These are phyloP conservation scores for Nephrotoma guestfalica DNA, from an alignment of 2,888 invertebrate genomes.

Conservation along the genomic window DNA sequence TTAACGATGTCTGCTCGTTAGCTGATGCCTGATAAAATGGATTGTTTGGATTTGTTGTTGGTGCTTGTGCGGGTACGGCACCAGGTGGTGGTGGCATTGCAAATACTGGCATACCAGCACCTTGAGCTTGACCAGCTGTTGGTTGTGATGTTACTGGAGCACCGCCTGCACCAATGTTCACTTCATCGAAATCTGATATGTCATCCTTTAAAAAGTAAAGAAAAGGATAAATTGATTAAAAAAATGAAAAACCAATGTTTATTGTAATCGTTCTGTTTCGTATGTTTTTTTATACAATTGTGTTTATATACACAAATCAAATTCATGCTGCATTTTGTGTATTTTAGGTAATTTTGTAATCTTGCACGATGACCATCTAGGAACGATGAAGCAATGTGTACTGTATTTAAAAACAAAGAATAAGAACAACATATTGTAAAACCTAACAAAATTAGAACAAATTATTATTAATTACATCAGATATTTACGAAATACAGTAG, in stretches of 20 bases:
- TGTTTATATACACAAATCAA: background rate
- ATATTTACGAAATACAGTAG: no score
- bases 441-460: no score
- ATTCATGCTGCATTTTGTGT: background rate
- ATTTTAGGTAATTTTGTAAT: background rate
- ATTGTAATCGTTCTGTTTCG: background rate
- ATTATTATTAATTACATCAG: no score
- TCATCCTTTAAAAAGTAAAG: slow-evolving; percentile 24
- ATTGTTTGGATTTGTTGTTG: slow-evolving; percentile 31
- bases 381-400: no score
- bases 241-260: slow-evolving; percentile 3
- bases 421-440: no score
- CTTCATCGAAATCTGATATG: slow-evolving; percentile 28
- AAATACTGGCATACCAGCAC: slow-evolving; percentile 24
- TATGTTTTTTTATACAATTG: background rate
- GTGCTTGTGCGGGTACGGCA: slow-evolving; percentile 14
- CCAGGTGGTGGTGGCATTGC: slow-evolving; percentile 27
- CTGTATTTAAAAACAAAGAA: background rate
- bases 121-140: slow-evolving; percentile 20
- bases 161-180: slow-evolving; percentile 22
- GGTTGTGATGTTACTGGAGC: slow-evolving; percentile 26
- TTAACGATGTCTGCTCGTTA: slow-evolving; percentile 31
- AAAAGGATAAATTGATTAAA: background rate
- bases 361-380: background rate
- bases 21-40: slow-evolving; percentile 17